phyloP scores from a whole-genome alignment of 2,888 invertebrate genomes.

The Abrostola tripartita region DNA sequence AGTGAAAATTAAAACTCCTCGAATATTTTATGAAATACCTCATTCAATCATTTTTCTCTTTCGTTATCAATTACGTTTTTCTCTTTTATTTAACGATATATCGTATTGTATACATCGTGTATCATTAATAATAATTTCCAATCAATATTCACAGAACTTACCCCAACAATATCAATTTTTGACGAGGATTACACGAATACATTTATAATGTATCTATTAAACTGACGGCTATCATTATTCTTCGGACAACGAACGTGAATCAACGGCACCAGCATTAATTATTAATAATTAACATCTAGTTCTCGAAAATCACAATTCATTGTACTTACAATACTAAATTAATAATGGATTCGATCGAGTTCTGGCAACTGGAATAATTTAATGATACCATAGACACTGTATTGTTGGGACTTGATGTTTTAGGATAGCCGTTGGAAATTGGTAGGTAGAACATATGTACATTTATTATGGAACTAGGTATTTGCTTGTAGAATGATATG shows the following conservation, averaged over 20 bases:
- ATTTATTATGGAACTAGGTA: no score
- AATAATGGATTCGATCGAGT: not conserved
- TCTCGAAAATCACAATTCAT: not conserved
- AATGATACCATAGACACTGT: not conserved
- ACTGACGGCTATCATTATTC: not conserved
- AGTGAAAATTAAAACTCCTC: no score
- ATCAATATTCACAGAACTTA: conserved; percentile 34
- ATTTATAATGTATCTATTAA: conserved; percentile 20
- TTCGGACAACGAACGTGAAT: not conserved
- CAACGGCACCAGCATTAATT: not conserved
- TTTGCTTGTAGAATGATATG: no score
- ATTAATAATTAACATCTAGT: not conserved
- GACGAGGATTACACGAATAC: conserved; percentile 18
- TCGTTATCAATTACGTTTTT: no score
- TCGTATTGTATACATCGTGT: not conserved
- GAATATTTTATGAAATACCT: no score
- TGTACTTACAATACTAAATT: not conserved
- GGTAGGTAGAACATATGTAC: no score
- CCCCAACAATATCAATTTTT: conserved; percentile 21
- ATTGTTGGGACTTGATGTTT: no score
- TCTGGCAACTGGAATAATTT: not conserved
- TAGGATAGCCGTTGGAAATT: no score
- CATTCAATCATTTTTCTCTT: no score
- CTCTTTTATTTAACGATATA: not conserved
- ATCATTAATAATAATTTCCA: conserved; percentile 14